Evolutionary conservation across 2,888 invertebrate genomes (phyloP).

Genomic region (Nudaria mundana): DNA sequence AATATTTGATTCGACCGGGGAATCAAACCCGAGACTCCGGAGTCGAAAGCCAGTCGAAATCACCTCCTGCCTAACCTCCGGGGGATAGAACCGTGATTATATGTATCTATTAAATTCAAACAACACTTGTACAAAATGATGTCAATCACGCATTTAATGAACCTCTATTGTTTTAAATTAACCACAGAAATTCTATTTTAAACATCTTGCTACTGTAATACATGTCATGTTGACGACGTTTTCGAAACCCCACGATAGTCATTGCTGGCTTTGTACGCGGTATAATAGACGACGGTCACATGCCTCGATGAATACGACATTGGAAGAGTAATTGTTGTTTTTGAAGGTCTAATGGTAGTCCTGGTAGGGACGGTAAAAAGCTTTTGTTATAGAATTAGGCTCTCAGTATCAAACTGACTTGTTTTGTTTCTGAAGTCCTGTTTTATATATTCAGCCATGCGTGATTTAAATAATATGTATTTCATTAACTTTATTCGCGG

Average conservation of each 20-base stretch:
- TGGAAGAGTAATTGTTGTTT: constrained; percentile 5
- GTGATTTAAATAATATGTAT: no score
- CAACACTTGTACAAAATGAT: no score
- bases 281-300: constrained; percentile 11
- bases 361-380: constrained; percentile 21
- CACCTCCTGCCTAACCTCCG: no score
- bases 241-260: constrained; percentile 15
- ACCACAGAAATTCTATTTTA: constrained; percentile 9
- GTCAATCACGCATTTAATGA: neutral
- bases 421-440: constrained; percentile 15
- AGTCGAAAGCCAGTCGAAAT: no score
- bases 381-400: constrained; percentile 29
- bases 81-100: no score
- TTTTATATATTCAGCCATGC: neutral
- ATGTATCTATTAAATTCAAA: no score
- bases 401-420: constrained; percentile 18
- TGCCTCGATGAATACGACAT: constrained; percentile 16
- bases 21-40: no score
- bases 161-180: neutral
- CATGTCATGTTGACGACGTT: constrained; percentile 23
- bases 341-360: constrained; percentile 3
- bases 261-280: constrained; percentile 14
- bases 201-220: constrained; percentile 19
- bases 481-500: no score
- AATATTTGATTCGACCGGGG: no score